phyloP scores from a whole-genome alignment of 2,888 invertebrate genomes.

The Cloeon dipterum region DNA sequence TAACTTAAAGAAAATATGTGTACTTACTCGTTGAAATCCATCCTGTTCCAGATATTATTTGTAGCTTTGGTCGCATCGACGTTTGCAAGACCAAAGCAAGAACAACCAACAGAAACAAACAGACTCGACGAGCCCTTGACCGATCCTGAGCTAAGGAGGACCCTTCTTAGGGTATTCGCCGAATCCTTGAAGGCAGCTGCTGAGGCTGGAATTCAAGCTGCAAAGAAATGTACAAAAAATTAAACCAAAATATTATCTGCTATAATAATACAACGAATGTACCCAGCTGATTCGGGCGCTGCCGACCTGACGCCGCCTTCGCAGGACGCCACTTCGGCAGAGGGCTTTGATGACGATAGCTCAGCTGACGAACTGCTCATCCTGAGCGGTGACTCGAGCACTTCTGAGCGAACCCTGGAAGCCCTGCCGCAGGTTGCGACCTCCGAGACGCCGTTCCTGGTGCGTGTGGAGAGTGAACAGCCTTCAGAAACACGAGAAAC shows the following conservation, averaged over 20 bases:
- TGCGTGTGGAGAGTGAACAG: no score
- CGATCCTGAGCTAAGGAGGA: conserved; percentile 50
- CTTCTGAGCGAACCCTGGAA: no score
- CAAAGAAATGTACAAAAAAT: background rate
- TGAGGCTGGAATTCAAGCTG: background rate
- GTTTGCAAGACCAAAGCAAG: conserved; percentile 6
- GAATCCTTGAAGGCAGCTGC: conserved; percentile 16
- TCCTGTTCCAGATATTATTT: no score
- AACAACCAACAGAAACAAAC: background rate
- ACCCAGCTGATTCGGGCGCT: background rate
- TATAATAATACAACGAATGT: no score
- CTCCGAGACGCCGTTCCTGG: background rate
- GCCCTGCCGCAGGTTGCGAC: no score
- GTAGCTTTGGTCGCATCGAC: conserved; percentile 9
- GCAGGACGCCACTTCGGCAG: background rate
- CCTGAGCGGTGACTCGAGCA: background rate
- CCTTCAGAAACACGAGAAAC: background rate
- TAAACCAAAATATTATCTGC: no score
- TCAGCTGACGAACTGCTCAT: background rate
- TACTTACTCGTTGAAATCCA: no score
- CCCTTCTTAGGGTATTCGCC: conserved; percentile 48
- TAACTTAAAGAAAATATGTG: no score
- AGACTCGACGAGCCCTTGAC: conserved; percentile 22
- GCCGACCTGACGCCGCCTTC: background rate
- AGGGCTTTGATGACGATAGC: no score